Base-by-base conservation (phyloP, 2,113 vertebrate species). In the Mellivora capensis region DNA sequence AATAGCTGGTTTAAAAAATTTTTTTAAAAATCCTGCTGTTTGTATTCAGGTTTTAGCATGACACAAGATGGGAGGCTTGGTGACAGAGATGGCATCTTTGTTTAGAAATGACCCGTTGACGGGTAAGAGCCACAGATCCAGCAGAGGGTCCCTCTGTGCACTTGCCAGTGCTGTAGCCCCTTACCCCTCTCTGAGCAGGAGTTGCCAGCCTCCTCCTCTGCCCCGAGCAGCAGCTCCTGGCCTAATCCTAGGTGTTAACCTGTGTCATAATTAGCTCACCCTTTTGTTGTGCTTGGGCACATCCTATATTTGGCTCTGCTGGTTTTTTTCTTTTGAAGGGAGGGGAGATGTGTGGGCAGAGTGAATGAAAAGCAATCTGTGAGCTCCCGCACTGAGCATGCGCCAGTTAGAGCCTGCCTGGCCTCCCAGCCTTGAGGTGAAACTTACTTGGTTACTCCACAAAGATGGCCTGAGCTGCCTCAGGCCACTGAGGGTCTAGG, bases 401-500 rank as follows among this genome's bases (percentile, higher is more conserved):
- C 8, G 31, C 27, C 72, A 14, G 79, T 29, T 74, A 23, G 71
- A 11, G n/a, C 74, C 34, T 12, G 31, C 9, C 12, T 54, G 34
- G 49, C 34, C 29, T 86, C 59, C 76, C 7, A 12, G 1, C 25
- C n/a, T 67, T 18, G 37, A 71, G 34, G 6, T 20, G 88, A 87
- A 29, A 80, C 23, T 49, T 18, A 20, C 54, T 52, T 52, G 85
- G 71, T 87, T 31, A 64, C 29, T 64, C 37, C 37, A 6, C 31
- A 88, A 20, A 12, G 39, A 20, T 4, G 42, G 47, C 14, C 39
- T 17, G 42, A 88, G 59, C 52, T 34, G 13, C n/a, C 47, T 27
- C 3, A 0, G 25, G 8, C 11, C 11, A 7, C 71, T 44, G 17
- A 6, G 44, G 14, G 5, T 25, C 2, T 11, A 4, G 42, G 39